Base-by-base conservation (phyloP, 2,888 invertebrate species). In the Hemistola chrysoprasaria region DNA sequence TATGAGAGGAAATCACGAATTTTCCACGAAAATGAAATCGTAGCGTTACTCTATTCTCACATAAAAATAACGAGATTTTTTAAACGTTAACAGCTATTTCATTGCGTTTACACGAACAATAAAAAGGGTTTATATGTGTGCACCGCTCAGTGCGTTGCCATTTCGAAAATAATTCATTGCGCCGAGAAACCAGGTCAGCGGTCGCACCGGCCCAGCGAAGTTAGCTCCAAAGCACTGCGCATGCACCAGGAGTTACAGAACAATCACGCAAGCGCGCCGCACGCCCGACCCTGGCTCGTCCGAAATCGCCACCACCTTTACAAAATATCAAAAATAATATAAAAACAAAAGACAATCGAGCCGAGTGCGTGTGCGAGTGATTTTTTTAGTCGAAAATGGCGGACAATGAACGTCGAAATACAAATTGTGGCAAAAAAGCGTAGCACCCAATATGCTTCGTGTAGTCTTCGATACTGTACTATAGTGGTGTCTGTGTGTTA, bases 121-220 rank as follows among this genome's bases (percentile, higher is more conserved):
- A 63, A 64, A 59, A 63, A 61, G 56, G 48, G 59, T 40, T 47
- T 64, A 61, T 70, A 62, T 72, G 71, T 71, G 47, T 49, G 16
- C 16, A 3, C 16, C 4, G 16, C 16, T 3, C 62, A 67, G 72
- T 71, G 69, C 81, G 74, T 72, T 79, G 79, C 74, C 78, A 77
- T 79, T 79, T 82, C 81, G 71, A 82, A 84, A 83, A 85, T 85
- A 82, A 83, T 84, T 78, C 77, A 77, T 72, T 64, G 69, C 71
- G 53, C 53, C 49, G 49, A 39, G 68, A 74, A 86, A 75, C 66
- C 74, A 78, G 85, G 85, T 84, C 85, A 85, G 42, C 16, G 16
- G 46, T 50, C 45, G 38, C 29, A 25, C 26, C 24, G 22, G 16
- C 3, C 16, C 3, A 16, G 50, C 46, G 70, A 71, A 16, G 16